phyloP scores from a whole-genome alignment of 2,888 invertebrate species.

The Mayetiola destructor region DNA sequence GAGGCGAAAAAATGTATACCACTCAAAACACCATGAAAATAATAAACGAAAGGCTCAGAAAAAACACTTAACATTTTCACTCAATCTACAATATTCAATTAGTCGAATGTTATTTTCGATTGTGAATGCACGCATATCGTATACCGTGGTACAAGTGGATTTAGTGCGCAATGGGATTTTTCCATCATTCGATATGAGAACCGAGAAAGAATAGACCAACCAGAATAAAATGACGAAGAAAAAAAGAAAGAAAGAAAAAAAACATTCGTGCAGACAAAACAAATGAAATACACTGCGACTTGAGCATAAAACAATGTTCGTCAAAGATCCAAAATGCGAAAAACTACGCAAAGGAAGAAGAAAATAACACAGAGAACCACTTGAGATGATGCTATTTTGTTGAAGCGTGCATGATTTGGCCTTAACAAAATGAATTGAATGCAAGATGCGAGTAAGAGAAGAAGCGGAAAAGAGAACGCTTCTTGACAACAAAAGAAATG shows the following conservation, averaged over 20 bases:
- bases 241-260: background rate
- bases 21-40: slow-evolving; percentile 4
- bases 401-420: background rate
- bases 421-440: slow-evolving; percentile 1
- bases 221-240: background rate
- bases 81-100: slow-evolving; percentile 9
- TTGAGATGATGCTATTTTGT: slow-evolving; percentile 8
- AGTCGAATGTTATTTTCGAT: background rate
- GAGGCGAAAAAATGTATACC: background rate
- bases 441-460: too few species aligned
- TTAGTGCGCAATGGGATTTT: background rate
- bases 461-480: background rate
- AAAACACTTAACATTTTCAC: slow-evolving; percentile 12
- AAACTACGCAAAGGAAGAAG: slow-evolving; percentile 3
- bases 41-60: background rate
- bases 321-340: too few species aligned
- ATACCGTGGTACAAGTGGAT: background rate
- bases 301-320: background rate
- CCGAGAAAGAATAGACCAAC: background rate
- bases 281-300: slow-evolving; percentile 4
- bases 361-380: slow-evolving; percentile 1
- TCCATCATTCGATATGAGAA: background rate
- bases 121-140: background rate
- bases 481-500: background rate
- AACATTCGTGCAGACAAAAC: background rate